Evolutionary conservation across 2,113 vertebrate genomes (phyloP).

Genomic region (Antechinus stuartii): DNA sequence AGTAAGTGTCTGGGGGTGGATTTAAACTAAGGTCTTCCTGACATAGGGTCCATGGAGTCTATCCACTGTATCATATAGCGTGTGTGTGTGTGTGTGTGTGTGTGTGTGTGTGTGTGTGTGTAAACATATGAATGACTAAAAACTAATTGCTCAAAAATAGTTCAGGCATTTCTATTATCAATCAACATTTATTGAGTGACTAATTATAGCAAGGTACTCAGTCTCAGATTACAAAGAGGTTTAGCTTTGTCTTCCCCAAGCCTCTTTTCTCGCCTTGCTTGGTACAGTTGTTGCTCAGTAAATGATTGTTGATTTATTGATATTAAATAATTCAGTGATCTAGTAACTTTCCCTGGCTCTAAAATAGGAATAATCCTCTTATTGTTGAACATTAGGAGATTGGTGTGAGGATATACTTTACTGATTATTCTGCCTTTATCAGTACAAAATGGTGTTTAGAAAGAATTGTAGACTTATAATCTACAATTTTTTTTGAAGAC

Average conservation of each 20-base stretch:
- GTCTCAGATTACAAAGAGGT: background rate
- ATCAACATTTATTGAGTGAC: background rate
- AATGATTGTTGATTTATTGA: background rate
- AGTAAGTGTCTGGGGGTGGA: background rate
- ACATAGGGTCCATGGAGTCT: background rate
- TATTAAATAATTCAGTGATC: background rate
- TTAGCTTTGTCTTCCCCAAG: background rate
- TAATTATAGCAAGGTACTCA: background rate
- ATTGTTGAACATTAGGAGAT: background rate
- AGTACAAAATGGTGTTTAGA: background rate
- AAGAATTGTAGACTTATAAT: background rate
- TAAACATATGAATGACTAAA: background rate
- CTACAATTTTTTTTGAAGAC: background rate
- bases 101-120: no score
- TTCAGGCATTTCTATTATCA: background rate
- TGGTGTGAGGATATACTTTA: background rate
- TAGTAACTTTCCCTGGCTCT: background rate
- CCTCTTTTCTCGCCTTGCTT: background rate
- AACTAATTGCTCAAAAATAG: background rate
- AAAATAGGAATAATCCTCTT: background rate
- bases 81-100: no score
- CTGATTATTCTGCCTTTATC: background rate
- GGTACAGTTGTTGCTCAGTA: background rate
- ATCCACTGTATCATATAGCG: background rate
- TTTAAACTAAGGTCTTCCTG: background rate